Evolutionary conservation across 2,888 invertebrate genomes (phyloP).

Genomic region (Lasioglossum oenotherae): DNA sequence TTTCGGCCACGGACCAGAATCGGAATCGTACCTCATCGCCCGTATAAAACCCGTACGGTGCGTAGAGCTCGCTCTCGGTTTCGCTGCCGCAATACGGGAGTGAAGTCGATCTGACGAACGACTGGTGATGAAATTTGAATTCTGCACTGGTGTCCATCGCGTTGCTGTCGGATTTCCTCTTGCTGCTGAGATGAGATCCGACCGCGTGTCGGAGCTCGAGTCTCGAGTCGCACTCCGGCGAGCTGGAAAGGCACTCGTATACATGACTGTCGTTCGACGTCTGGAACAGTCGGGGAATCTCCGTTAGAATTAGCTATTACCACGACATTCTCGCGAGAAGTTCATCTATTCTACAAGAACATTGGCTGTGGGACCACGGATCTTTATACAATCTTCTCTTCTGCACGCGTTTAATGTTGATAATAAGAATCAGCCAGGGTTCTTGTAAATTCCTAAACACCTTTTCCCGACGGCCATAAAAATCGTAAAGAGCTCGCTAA

Average conservation of each 20-base stretch:
- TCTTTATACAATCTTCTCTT: constrained; percentile 78
- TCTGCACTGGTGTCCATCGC: constrained; percentile 86
- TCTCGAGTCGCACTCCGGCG: constrained; percentile 89
- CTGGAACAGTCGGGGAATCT: constrained; percentile 75
- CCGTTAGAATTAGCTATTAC: constrained; percentile 16
- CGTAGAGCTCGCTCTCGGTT: constrained; percentile 93
- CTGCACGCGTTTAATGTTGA: too few species aligned
- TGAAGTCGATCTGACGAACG: constrained; percentile 88
- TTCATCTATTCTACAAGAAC: background rate
- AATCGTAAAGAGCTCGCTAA: constrained; percentile 33
- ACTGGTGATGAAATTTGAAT: constrained; percentile 87
- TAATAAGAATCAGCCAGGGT: background rate
- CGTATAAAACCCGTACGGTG: constrained; percentile 92
- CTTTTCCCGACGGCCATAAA: background rate
- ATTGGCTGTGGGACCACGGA: constrained; percentile 87
- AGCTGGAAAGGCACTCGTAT: constrained; percentile 88
- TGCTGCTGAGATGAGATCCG: constrained; percentile 81
- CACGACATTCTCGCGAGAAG: background rate
- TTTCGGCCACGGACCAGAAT: background rate
- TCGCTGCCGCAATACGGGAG: constrained; percentile 94
- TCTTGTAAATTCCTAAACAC: constrained; percentile 21
- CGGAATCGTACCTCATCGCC: constrained; percentile 85
- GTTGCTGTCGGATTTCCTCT: constrained; percentile 85
- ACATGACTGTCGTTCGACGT: constrained; percentile 87
- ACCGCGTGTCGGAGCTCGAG: constrained; percentile 84